Evolutionary conservation across 2,113 vertebrate genomes (phyloP), one percentile per base, ranked within the genome.

Genomic region (Hypomesus transpacificus): DNA sequence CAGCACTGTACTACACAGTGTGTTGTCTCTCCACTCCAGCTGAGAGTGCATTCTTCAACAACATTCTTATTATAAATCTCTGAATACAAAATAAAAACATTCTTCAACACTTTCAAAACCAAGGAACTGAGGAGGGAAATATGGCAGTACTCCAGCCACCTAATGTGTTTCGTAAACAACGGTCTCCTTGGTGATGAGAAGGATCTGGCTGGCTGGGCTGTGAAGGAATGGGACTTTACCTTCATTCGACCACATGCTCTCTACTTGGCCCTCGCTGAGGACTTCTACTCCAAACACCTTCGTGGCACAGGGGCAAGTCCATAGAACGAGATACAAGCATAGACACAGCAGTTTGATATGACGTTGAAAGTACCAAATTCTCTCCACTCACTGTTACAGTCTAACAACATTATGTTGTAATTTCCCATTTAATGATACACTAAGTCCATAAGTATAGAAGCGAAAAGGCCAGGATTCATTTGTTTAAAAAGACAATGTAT

Each of bases 111-210:
- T 82, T 80, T 81, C 70, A 46, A 75, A 77, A 60, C 83, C 52
- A 76, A 96, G 95, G 93, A 95, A 69, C 82, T 96, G 76, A 90
- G 84, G 80, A 92, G 91, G 24, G 93, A 96, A 78, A 84, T 88
- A 57, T 96, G 95, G 95, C 88, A 89, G 0, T 94, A 91, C 53
- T 75, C 85, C 73, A 91, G 93, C 70, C 68, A 62, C 0, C 88
- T 95, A 82, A 93, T 96, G 90, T 96, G 94, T 80, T 96, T 95
- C 73, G 0, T 92, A 26, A 88, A 94, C 0, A 89, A 88, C 20
- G 71, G 75, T n/a, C 85, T 96, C 66, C 87, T 98, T 39, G 94
- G 96, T 0, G 78, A 94, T 28, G 93, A 94, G 46, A 83, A 85
- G 39, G 84, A 92, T 46, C 85, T 97, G 14, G 75, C 91, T 66